Evolutionary conservation across 2,888 invertebrate species (phyloP).

Genomic region (Metacarcinus magister): DNA sequence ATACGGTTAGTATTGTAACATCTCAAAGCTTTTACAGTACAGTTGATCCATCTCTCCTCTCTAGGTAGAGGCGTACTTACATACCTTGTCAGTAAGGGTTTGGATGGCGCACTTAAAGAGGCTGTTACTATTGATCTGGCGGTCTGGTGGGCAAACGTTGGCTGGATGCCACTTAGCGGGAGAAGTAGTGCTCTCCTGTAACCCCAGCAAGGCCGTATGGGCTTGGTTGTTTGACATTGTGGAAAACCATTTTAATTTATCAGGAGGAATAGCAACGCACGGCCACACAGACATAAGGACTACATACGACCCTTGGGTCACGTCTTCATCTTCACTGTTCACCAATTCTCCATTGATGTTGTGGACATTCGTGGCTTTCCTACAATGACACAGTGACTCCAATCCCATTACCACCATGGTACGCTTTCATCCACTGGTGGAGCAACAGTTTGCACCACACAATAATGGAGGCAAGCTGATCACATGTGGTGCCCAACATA

Average conservation of each 20-base stretch:
- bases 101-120: background rate
- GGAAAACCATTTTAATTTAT: background rate
- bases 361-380: background rate
- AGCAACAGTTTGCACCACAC: background rate
- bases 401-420: background rate
- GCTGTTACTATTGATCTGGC: constrained; percentile 19
- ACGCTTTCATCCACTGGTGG: background rate
- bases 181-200: background rate
- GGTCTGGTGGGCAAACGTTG: background rate
- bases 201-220: background rate
- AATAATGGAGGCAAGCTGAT: background rate
- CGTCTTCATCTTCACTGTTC: background rate
- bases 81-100: background rate
- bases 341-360: background rate
- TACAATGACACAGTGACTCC: background rate
- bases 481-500: background rate
- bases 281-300: background rate
- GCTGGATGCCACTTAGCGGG: background rate
- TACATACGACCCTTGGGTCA: background rate
- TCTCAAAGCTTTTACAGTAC: background rate
- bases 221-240: background rate
- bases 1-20: background rate
- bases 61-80: background rate
- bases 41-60: background rate
- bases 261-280: background rate